Conservation (phyloP, 2,797 vertebrate species). For the Gambelia wislizenii region DNA sequence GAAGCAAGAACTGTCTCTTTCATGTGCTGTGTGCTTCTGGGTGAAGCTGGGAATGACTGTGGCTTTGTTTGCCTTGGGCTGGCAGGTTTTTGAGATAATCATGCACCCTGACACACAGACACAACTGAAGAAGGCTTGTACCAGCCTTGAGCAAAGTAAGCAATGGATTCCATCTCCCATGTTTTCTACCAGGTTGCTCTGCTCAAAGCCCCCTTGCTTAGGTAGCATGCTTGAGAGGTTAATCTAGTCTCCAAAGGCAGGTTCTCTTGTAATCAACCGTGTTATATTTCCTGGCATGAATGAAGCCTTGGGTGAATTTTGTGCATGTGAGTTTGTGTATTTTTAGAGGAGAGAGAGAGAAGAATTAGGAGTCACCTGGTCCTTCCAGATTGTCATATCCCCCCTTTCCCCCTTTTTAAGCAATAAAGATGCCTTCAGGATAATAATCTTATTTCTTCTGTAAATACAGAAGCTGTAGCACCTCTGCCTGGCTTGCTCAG, state of each 20-base stretch:
- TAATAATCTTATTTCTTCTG: neutral
- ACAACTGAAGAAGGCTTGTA: rapidly evolving
- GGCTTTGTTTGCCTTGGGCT: neutral
- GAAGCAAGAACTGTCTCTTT: conserved; percentile 7
- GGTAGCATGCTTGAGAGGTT: rapidly evolving
- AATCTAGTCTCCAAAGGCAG: neutral
- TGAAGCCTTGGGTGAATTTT: neutral
- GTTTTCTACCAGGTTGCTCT: rapidly evolving
- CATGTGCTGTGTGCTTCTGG: neutral
- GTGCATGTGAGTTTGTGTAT: neutral
- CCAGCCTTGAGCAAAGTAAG: neutral
- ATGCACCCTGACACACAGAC: rapidly evolving
- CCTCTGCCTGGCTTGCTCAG: neutral
- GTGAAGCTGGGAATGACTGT: neutral
- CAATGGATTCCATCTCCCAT: neutral
- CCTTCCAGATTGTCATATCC: conserved; percentile 21
- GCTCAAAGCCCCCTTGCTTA: neutral
- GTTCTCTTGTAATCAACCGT: neutral
- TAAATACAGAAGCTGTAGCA: neutral
- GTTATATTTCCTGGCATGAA: neutral
- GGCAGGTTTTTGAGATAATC: neutral
- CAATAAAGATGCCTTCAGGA: conserved; percentile 19
- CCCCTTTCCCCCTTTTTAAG: neutral
- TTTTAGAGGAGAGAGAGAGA: rapidly evolving
- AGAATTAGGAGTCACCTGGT: conserved; percentile 1